Evolutionary conservation across 2,797 vertebrate species (phyloP).

Genomic region (Paramormyrops hopkinsi): DNA sequence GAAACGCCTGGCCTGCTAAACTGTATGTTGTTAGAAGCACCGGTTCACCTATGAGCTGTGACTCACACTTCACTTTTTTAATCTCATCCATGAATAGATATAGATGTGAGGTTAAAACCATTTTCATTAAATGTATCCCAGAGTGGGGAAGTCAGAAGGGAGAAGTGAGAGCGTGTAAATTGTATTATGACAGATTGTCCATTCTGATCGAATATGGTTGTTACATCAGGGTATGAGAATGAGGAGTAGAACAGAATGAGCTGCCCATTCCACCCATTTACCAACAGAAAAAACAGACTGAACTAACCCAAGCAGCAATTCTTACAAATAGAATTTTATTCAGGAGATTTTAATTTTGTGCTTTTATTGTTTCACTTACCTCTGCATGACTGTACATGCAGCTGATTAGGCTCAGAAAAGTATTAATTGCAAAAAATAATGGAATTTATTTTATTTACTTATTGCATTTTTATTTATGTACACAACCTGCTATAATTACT

Average conservation of each 20-base stretch:
- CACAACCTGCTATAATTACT: not conserved
- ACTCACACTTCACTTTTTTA: constrained; percentile 15
- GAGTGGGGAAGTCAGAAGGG: constrained; percentile 13
- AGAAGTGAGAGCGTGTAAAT: not conserved
- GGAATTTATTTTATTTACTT: not conserved
- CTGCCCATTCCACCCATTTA: not conserved
- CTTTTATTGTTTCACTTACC: not conserved
- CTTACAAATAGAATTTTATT: not conserved
- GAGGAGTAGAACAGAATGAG: not conserved
- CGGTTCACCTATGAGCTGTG: constrained; percentile 5
- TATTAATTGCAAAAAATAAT: not conserved
- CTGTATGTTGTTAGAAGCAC: not conserved
- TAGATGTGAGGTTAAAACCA: constrained; percentile 2
- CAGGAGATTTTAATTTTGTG: not conserved
- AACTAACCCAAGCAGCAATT: not conserved
- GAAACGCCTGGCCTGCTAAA: not conserved
- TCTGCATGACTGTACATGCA: not conserved
- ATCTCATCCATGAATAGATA: not conserved
- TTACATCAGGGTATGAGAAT: not conserved
- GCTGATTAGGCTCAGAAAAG: not conserved
- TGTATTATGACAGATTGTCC: not conserved
- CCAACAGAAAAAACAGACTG: not conserved
- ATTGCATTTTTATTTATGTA: not conserved
- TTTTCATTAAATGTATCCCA: constrained; percentile 21
- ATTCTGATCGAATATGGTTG: not conserved